These are phyloP conservation scores for Clamator glandarius DNA, from an alignment of 2,797 vertebrate genomes.

Conservation along the genomic window DNA sequence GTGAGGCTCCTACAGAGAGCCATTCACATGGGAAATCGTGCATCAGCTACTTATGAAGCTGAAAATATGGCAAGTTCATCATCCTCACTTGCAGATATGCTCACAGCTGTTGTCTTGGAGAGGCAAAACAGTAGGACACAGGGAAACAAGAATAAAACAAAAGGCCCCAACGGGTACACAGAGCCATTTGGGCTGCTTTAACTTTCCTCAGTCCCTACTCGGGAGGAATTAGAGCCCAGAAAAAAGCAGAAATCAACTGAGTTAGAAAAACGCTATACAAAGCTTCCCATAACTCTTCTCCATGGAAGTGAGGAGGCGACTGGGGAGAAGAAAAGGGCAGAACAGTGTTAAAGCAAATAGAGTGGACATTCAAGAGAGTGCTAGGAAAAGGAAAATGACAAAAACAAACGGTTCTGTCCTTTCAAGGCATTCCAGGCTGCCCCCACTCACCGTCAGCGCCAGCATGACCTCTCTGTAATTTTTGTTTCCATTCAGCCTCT, in stretches of 20 bases:
- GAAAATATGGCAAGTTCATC: conserved; percentile 42
- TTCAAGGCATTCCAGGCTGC: conserved; percentile 22
- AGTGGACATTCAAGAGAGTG: neutral
- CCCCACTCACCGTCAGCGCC: conserved; percentile 90
- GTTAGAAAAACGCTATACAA: neutral
- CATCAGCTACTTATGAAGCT: conserved; percentile 42
- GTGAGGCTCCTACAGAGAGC: neutral
- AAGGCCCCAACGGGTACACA: neutral
- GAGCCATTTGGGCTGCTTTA: neutral
- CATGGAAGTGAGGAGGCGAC: conserved; percentile 6
- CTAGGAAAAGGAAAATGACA: conserved; percentile 34
- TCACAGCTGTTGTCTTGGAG: neutral
- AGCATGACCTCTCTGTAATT: conserved; percentile 99
- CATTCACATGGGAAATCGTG: conserved; percentile 41
- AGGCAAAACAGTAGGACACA: neutral
- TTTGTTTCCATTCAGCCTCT: conserved; percentile 94
- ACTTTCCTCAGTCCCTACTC: neutral
- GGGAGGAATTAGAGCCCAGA: neutral
- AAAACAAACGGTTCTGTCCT: conserved; percentile 30
- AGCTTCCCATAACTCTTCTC: conserved; percentile 28
- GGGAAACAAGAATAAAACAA: neutral
- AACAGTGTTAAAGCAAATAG: conserved; percentile 26
- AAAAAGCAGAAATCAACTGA: conserved; percentile 25
- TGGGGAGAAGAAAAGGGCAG: conserved; percentile 48
- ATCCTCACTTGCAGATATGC: neutral